Evolutionary conservation across 2,113 vertebrate species (phyloP).

Genomic region (Aldabrachelys gigantea): DNA sequence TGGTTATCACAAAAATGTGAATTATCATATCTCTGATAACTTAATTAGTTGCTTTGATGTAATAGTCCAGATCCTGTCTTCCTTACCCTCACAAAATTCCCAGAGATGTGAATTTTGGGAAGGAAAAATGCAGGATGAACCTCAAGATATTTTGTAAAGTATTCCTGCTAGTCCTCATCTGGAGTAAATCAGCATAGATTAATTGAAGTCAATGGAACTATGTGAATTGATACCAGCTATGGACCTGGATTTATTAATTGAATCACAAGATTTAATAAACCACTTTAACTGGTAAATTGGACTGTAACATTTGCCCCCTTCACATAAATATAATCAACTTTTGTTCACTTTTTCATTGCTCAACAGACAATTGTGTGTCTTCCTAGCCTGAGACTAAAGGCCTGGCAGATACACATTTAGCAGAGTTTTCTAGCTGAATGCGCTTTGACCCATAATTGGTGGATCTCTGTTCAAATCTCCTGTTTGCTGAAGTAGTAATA

Average conservation of each 20-base stretch:
- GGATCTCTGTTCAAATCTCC: conserved; percentile 59
- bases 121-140: background rate
- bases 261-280: background rate
- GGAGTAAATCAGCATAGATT: background rate
- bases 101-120: background rate
- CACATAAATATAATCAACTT: background rate
- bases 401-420: conserved; percentile 3
- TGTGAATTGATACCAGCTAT: background rate
- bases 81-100: background rate
- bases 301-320: background rate
- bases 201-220: background rate
- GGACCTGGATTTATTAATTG: background rate
- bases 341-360: conserved; percentile 1
- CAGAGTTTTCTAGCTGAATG: conserved; percentile 13
- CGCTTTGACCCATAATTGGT: conserved; percentile 29
- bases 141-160: background rate
- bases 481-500: conserved; percentile 58
- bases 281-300: background rate
- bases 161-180: background rate
- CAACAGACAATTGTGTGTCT: background rate
- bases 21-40: background rate
- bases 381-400: background rate
- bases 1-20: background rate
- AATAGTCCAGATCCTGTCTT: background rate
- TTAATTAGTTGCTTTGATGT: background rate